Conservation (phyloP, 2,888 invertebrate genomes). For the Spicauda simplicius region DNA sequence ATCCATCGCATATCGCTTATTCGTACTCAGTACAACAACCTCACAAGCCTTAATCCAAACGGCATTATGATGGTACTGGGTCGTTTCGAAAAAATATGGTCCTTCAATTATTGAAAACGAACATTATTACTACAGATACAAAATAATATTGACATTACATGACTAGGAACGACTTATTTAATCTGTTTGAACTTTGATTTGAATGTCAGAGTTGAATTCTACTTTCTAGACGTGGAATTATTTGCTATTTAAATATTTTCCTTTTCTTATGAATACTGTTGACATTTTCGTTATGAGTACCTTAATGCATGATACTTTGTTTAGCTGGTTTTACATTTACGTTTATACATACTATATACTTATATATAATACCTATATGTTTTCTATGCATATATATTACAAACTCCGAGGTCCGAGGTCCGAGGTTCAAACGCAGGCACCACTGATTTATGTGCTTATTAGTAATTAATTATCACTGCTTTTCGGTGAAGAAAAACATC, state of each 20-base stretch:
- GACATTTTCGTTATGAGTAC: too few species aligned
- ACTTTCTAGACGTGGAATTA: neutral
- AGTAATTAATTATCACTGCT: too few species aligned
- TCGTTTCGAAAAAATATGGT: constrained; percentile 26
- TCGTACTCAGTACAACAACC: neutral
- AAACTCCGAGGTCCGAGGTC: too few species aligned
- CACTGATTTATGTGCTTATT: too few species aligned
- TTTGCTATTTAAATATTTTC: neutral
- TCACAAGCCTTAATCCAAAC: neutral
- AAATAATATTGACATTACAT: constrained; percentile 23
- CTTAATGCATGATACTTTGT: too few species aligned
- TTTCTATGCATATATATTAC: too few species aligned
- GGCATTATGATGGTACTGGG: constrained; percentile 15
- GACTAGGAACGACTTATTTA: neutral
- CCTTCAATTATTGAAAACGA: constrained; percentile 30
- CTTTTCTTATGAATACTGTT: neutral
- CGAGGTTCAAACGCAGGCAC: too few species aligned
- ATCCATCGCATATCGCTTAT: too few species aligned
- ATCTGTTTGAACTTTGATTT: constrained; percentile 11
- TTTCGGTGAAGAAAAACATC: too few species aligned
- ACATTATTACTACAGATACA: constrained; percentile 23
- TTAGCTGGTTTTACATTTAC: too few species aligned
- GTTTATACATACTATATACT: too few species aligned
- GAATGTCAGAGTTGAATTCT: neutral
- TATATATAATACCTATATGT: too few species aligned